Conservation (phyloP, 2,113 vertebrate species). For the Oreocharis arfaki region DNA sequence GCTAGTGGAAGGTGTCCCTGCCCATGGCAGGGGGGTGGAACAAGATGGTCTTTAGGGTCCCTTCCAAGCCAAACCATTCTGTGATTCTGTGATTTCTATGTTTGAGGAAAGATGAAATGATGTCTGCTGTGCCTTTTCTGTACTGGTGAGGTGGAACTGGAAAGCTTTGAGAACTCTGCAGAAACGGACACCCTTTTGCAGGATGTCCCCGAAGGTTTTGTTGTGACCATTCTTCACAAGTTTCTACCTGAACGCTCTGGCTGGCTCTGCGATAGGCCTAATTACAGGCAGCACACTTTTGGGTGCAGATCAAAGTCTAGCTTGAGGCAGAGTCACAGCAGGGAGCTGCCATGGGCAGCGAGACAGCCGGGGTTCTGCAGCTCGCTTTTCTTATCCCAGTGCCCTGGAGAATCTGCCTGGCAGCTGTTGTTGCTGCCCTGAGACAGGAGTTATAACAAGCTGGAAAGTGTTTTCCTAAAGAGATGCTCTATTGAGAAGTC, state of each 20-base stretch:
- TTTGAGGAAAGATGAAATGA: neutral
- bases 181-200: neutral
- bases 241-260: neutral
- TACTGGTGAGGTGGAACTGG: neutral
- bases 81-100: fast-evolving
- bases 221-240: neutral
- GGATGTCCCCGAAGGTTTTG: neutral
- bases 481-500: neutral
- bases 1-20: fast-evolving
- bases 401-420: neutral
- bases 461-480: neutral
- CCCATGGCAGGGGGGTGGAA: fast-evolving
- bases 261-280: neutral
- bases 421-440: neutral
- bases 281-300: neutral
- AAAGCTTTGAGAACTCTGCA: neutral
- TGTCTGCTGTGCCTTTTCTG: neutral
- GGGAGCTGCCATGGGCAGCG: neutral
- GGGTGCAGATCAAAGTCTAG: neutral
- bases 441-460: neutral
- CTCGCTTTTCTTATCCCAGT: neutral
- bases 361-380: neutral
- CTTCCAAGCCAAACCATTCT: neutral
- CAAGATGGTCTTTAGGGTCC: neutral
- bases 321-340: neutral